Evolutionary conservation across 2,888 invertebrate species (phyloP).

Genomic region (Xanthorhoe designata): DNA sequence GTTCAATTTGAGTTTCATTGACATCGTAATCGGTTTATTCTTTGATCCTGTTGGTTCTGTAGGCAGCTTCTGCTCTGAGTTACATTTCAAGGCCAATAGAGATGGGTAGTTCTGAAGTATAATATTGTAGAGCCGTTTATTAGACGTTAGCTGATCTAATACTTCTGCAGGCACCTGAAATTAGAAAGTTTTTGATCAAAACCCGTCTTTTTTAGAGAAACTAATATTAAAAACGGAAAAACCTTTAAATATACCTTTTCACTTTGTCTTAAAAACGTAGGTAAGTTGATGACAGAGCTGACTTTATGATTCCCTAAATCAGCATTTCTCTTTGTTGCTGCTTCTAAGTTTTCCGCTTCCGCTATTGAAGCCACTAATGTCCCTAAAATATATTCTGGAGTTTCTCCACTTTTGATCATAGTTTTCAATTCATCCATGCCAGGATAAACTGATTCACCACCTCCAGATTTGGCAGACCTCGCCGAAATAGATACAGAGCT

Average conservation of each 20-base stretch:
- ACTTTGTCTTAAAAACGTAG: conserved; percentile 91
- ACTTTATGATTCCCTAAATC: conserved; percentile 75
- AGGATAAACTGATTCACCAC: conserved; percentile 86
- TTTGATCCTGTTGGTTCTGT: conserved; percentile 66
- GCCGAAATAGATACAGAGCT: conserved; percentile 83
- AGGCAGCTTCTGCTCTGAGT: conserved; percentile 87
- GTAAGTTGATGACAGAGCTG: conserved; percentile 91
- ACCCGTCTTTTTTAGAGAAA: neutral
- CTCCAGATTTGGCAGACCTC: conserved; percentile 79
- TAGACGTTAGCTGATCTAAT: conserved; percentile 87
- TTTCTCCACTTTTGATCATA: conserved; percentile 89
- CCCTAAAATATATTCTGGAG: conserved; percentile 88
- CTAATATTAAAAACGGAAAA: neutral
- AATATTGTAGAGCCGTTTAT: conserved; percentile 88
- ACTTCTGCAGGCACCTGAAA: conserved; percentile 90
- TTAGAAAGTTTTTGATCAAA: neutral
- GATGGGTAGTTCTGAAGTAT: conserved; percentile 91
- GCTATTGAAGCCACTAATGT: conserved; percentile 86
- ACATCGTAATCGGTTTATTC: conserved; percentile 86
- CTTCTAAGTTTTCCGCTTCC: conserved; percentile 78
- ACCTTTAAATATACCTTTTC: conserved; percentile 85
- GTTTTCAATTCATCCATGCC: conserved; percentile 88
- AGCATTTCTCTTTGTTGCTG: conserved; percentile 77
- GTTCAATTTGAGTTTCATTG: conserved; percentile 85
- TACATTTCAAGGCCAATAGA: conserved; percentile 86